Percentiles rank a stretch among this genome's conserved stretches.
These are phyloP conservation scores for Gymnocypris eckloni DNA, from an alignment of 2,797 vertebrate genomes.

Conservation along the genomic window DNA sequence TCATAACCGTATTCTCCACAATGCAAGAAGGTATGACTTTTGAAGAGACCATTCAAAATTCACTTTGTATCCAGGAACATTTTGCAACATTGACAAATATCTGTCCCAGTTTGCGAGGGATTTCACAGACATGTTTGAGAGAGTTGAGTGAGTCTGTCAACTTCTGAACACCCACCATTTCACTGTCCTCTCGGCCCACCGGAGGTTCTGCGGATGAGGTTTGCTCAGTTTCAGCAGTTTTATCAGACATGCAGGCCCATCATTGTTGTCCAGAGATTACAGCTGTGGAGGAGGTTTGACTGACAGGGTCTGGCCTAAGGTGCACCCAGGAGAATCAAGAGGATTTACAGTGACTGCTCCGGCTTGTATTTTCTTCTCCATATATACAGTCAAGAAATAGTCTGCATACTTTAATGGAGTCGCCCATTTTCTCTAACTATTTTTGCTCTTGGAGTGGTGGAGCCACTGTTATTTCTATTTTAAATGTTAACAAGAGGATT, in stretches of 20 bases:
- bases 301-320: constrained; percentile 78
- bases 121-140: constrained; percentile 54
- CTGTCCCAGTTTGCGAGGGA: constrained; percentile 25
- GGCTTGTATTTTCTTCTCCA: constrained; percentile 76
- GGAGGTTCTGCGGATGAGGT: constrained; percentile 62
- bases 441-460: constrained; percentile 1
- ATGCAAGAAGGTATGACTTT: constrained; percentile 71
- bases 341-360: constrained; percentile 76
- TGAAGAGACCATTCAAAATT: constrained; percentile 66
- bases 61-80: constrained; percentile 3
- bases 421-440: constrained; percentile 67
- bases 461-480: constrained; percentile 27
- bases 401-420: constrained; percentile 81
- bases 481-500: constrained; percentile 47
- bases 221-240: constrained; percentile 71
- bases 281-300: constrained; percentile 76
- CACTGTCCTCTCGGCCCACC: constrained; percentile 43
- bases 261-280: constrained; percentile 76
- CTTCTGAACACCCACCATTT: constrained; percentile 65
- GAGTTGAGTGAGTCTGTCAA: constrained; percentile 62
- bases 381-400: constrained; percentile 69
- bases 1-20: constrained; percentile 17
- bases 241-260: constrained; percentile 78
- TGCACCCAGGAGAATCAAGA: constrained; percentile 67
- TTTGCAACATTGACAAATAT: constrained; percentile 28